Evolutionary conservation across 1,140 invertebrate genomes (phyloP).

Genomic region (Drosophila bocki): DNA sequence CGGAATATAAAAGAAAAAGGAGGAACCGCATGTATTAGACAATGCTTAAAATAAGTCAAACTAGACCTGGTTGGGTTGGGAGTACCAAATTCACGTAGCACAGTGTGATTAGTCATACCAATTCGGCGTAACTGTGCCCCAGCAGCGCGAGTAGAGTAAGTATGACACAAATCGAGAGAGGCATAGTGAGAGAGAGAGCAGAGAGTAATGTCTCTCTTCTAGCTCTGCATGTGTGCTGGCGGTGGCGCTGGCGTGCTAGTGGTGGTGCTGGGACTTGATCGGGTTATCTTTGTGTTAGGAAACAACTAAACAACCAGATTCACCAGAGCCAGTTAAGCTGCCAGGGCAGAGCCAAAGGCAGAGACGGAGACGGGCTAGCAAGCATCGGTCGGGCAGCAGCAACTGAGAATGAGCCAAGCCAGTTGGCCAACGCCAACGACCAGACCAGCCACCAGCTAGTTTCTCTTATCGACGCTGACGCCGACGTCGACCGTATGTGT

Average conservation of each 20-base stretch:
- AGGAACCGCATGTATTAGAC: neutral
- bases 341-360: constrained; percentile 2
- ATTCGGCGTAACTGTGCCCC: constrained; percentile 20
- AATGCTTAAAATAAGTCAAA: constrained; percentile 3
- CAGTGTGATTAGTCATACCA: constrained; percentile 21
- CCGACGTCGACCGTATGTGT: constrained; percentile 28
- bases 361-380: constrained; percentile 2
- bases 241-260: neutral
- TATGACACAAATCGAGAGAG: constrained; percentile 20
- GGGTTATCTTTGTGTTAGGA: constrained; percentile 21
- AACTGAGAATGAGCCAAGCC: constrained; percentile 44
- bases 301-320: constrained; percentile 23
- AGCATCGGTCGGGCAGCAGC: constrained; percentile 17
- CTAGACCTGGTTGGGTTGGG: constrained; percentile 1
- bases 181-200: neutral
- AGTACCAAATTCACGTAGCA: constrained; percentile 16
- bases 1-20: neutral
- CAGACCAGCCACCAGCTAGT: constrained; percentile 23
- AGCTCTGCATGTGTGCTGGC: constrained; percentile 14
- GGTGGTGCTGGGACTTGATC: constrained; percentile 10
- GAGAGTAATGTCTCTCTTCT: constrained; percentile 15
- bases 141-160: constrained; percentile 11
- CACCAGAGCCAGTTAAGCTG: constrained; percentile 18
- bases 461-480: constrained; percentile 45
- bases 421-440: constrained; percentile 22